A percentile compares a stretch with the other conserved stretches of the same genome.
phyloP scores from a whole-genome alignment of 2,888 invertebrate species.

The Nasonovia ribisnigri region DNA sequence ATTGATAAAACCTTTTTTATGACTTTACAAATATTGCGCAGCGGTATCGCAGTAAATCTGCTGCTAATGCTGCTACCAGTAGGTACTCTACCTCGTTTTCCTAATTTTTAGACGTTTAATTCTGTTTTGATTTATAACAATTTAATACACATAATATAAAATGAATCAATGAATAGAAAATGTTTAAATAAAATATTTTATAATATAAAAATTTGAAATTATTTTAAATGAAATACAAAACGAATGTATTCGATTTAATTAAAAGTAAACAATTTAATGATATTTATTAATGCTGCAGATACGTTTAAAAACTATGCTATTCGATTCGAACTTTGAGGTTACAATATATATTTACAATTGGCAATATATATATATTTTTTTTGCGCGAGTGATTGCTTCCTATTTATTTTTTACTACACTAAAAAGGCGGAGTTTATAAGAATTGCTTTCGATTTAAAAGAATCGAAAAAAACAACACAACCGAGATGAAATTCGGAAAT shows the following conservation, averaged over 20 bases:
- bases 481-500: conserved; percentile 63
- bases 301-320: neutral
- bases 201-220: neutral
- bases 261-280: neutral
- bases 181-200: neutral
- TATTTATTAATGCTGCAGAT: neutral
- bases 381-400: conserved; percentile 18
- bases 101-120: neutral
- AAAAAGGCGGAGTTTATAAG: conserved; percentile 55
- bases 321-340: neutral
- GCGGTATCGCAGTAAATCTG: neutral
- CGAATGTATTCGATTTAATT: neutral
- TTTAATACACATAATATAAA: neutral
- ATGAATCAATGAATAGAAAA: neutral
- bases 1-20: conserved; percentile 8
- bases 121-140: neutral
- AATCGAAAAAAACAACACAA: conserved; percentile 52
- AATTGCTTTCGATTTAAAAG: conserved; percentile 62
- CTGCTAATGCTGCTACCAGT: neutral
- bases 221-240: neutral
- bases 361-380: neutral
- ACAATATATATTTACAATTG: neutral
- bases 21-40: neutral
- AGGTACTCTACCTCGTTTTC: neutral
- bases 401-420: conserved; percentile 51